Evolutionary conservation across 2,797 vertebrate species (phyloP), one percentile per base, ranked within the genome.

Genomic region (Netta rufina): DNA sequence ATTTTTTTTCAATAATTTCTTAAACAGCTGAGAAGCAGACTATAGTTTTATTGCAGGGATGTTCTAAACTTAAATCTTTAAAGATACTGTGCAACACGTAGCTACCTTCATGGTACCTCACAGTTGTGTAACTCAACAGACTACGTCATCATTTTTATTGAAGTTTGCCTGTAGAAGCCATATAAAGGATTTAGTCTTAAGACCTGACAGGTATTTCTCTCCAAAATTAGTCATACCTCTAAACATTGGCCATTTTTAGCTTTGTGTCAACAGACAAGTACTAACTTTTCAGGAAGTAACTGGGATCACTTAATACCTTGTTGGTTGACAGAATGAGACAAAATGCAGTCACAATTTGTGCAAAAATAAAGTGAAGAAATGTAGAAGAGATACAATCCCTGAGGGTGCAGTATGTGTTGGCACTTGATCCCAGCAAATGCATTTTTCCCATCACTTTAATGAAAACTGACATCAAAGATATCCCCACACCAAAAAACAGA

Each of bases 281-380:
- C 16, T 64, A 76, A 57, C 32, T 82, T 92, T 32, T 28, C 38
- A 65, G 47, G 62, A 93, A 94, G 33, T 8, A 14, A 43, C 13
- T 71, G 22, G 8, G 6, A 90, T 91, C 57, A 79, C 25, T 79
- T 82, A 60, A 54, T 43, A 11, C 54, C 39, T 74, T 78, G 17
- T 66, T 60, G 14, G 38, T 27, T 79, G 57, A 73, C 41, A 93
- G 10, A 86, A 39, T 0, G 11, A 87, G n/a, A 53, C 20, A 91
- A 92, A 90, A 69, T 32, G 22, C 21, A n/a, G 22, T 76, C 57
- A 90, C 60, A 91, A 92, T 36, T 45, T 58, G 21, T 81, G 49
- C 66, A 91, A 92, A 93, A 93, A 70, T 56, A 84, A 94, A 90
- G 33, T 13, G 22, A 86, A 88, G 30, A 93, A 92, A 69, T 18